Base-by-base conservation (phyloP, 1,140 invertebrate species). In the Drosophila bocki region DNA sequence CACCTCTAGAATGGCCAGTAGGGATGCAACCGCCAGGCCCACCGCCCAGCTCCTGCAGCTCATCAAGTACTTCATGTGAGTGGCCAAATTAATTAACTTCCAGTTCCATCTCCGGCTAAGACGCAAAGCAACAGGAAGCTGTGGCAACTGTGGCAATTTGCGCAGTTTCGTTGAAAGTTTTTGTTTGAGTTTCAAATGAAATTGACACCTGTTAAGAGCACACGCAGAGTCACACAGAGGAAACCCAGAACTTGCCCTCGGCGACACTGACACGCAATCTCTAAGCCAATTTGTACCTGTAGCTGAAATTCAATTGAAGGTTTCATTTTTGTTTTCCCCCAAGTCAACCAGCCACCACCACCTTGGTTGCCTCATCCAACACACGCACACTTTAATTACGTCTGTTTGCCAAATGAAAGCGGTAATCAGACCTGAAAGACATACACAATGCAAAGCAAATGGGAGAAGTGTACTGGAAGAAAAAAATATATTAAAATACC, bases 11-110 rank as follows among this genome's bases (percentile, higher is more conserved):
- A 95, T 99, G 68, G 94, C 98, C 33, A 96, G 95, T 68, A 95
- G 95, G 64, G 97, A 98, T 83, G 95, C 96, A 1, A 95, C 96
- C 65, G 95, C 96, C 67, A 94, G 98, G 78, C 98, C 98, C 3
- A 97, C 96, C 13, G 96, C 97, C 22, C 97, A 98, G 92, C 94
- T 98, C 54, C 94, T 99, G 61, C 96, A 97, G 13, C 94, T 98
- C 58, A 96, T 97, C 82, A 97, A 97, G 86, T 97, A 97, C 93
- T 98, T 98, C 93, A 96, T 96, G 98, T 99, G 94, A 95, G 94
- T 92, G 78, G 58, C 47, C 47, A 88, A 87, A 80, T 87, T 82
- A 87, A 88, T 88, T 88, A 88, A 88, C 64, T 88, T 88, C 72
- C 56, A 83, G 51, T n/a, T 48, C 13, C 22, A 29, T 13, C 33